Percentiles rank a stretch among this genome's conserved stretches.
Evolutionary conservation across 2,888 invertebrate species (phyloP).

Genomic region (Aleiodes leptofemur): DNA sequence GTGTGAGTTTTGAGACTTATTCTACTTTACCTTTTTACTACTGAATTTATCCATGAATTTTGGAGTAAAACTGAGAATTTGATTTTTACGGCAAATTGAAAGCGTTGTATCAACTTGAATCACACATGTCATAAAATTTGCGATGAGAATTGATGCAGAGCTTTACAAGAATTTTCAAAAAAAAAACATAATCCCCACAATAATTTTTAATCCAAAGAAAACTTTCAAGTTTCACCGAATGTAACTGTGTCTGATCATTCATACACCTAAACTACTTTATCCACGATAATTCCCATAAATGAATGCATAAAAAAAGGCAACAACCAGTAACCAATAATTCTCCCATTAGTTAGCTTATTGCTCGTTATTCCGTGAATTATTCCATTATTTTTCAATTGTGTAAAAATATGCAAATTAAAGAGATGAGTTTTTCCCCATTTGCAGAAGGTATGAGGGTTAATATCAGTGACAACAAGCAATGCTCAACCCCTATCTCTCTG

Average conservation of each 20-base stretch:
- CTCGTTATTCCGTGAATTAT: background rate
- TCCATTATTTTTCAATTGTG: background rate
- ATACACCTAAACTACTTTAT: background rate
- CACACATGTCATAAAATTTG: no score
- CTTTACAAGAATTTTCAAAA: no score
- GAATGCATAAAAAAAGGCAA: conserved; percentile 6
- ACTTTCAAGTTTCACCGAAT: background rate
- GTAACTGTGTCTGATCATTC: background rate
- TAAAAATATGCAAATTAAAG: conserved; percentile 22
- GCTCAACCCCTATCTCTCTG: conserved; percentile 16
- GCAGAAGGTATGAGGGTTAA: background rate
- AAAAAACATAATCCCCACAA: no score
- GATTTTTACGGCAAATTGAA: no score
- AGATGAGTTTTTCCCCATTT: conserved; percentile 13
- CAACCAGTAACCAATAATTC: background rate
- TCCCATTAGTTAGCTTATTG: background rate
- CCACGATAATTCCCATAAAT: conserved; percentile 1
- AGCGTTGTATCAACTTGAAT: no score
- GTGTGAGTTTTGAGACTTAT: no score
- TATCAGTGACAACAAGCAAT: conserved; percentile 21
- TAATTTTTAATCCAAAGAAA: no score
- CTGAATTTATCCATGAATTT: no score
- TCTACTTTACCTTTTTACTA: no score
- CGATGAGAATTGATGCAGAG: no score
- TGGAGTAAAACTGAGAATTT: no score